Percentiles rank a stretch among this genome's conserved stretches.
These are phyloP conservation scores for Anomalospiza imberbis DNA, from an alignment of 2,797 vertebrate genomes.

Conservation along the genomic window DNA sequence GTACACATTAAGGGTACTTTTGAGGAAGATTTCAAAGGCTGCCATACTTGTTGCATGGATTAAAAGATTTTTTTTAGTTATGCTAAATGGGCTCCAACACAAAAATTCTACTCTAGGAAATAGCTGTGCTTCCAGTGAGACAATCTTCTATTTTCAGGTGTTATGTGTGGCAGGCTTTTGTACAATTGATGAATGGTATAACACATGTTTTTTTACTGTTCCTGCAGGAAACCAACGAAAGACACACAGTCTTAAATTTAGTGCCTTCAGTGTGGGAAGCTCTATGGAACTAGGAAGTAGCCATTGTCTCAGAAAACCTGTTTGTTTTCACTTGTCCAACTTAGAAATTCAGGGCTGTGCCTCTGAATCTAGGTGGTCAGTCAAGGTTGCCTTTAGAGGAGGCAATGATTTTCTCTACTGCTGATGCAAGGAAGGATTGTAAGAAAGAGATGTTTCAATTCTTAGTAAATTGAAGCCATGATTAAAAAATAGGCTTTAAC, in stretches of 20 bases:
- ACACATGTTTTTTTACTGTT: not conserved
- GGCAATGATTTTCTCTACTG: not conserved
- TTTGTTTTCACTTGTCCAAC: not conserved
- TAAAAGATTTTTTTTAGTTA: not conserved
- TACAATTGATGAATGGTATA: not conserved
- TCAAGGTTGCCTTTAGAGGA: not conserved
- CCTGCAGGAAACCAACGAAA: not conserved
- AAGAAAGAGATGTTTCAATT: not conserved
- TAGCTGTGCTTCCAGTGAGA: not conserved
- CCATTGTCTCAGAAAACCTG: not conserved
- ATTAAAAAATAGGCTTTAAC: not conserved
- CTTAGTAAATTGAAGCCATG: not conserved
- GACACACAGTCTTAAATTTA: not conserved
- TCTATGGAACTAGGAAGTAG: not conserved
- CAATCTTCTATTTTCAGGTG: not conserved
- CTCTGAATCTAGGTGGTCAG: not conserved
- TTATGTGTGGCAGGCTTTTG: not conserved
- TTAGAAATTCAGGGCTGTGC: not conserved
- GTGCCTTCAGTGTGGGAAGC: not conserved
- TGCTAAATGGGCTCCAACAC: not conserved
- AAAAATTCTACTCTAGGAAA: not conserved
- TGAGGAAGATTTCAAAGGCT: not conserved
- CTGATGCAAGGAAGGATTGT: not conserved
- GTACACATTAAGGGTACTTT: fast-evolving
- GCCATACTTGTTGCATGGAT: not conserved